Percentiles rank a stretch among this genome's conserved stretches.
Evolutionary conservation across 2,113 vertebrate genomes (phyloP).

Genomic region (Apodemus sylvaticus): DNA sequence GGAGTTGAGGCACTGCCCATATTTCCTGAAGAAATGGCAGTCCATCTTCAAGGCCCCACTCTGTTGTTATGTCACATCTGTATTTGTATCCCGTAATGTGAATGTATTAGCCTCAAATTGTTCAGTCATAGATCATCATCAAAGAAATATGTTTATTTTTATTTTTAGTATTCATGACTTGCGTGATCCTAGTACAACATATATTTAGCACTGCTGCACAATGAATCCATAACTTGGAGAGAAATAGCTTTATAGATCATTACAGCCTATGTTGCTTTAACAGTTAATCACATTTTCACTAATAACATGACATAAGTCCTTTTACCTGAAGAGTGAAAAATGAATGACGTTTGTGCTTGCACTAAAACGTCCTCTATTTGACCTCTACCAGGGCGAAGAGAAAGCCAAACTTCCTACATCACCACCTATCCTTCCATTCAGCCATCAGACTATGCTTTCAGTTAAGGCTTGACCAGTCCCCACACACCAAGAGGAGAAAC

Average conservation of each 20-base stretch:
- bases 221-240: constrained; percentile 85
- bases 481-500: constrained; percentile 74
- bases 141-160: constrained; percentile 87
- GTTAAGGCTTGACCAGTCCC: constrained; percentile 79
- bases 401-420: constrained; percentile 72
- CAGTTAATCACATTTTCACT: constrained; percentile 85
- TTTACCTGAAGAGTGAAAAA: constrained; percentile 85
- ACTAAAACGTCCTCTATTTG: constrained; percentile 85
- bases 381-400: constrained; percentile 71
- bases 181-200: constrained; percentile 81
- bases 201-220: constrained; percentile 86
- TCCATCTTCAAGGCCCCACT: constrained; percentile 86
- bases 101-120: constrained; percentile 88
- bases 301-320: constrained; percentile 80
- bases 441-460: constrained; percentile 79
- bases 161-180: constrained; percentile 87
- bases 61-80: constrained; percentile 83
- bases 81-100: constrained; percentile 87
- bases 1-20: constrained; percentile 81
- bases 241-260: constrained; percentile 86
- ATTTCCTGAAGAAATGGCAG: constrained; percentile 86
- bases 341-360: constrained; percentile 79
- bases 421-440: constrained; percentile 81
- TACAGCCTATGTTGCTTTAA: constrained; percentile 85
- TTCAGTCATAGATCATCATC: constrained; percentile 86